Evolutionary conservation across 1,140 invertebrate genomes (phyloP).

Genomic region (Saxidomus purpurata): DNA sequence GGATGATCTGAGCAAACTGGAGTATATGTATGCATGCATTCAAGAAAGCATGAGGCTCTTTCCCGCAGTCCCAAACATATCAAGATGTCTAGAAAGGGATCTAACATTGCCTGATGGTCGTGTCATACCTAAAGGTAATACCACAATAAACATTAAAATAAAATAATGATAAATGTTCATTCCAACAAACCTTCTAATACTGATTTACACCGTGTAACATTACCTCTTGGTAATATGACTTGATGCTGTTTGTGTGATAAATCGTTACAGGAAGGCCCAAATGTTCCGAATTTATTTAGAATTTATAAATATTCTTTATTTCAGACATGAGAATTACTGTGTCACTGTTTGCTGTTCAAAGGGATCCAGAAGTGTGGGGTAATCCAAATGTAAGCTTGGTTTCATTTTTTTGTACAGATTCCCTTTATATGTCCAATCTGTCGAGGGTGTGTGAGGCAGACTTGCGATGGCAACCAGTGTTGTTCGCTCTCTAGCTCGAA

Average conservation of each 20-base stretch:
- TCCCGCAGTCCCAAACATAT: conserved; percentile 90
- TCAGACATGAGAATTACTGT: conserved; percentile 72
- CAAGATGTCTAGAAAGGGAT: conserved; percentile 85
- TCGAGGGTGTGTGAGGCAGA: too few relatives aligned
- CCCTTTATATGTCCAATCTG: too few relatives aligned
- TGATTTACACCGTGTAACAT: too few relatives aligned
- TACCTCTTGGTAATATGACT: too few relatives aligned
- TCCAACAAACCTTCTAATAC: too few relatives aligned
- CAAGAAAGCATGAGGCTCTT: conserved; percentile 85
- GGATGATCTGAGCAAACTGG: conserved; percentile 80
- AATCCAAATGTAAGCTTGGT: conserved; percentile 71
- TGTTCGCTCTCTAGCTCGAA: too few relatives aligned
- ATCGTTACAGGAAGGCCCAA: too few relatives aligned
- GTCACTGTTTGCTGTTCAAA: conserved; percentile 78
- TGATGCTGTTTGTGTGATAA: too few relatives aligned
- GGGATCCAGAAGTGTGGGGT: conserved; percentile 78
- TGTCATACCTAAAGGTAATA: conserved; percentile 88
- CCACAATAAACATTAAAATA: too few relatives aligned
- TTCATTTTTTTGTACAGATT: neutral
- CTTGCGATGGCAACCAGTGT: too few relatives aligned
- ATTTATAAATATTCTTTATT: neutral
- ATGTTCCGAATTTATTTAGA: too few relatives aligned
- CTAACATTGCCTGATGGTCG: conserved; percentile 85
- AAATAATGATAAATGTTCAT: too few relatives aligned
- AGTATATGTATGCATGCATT: conserved; percentile 84